Conservation (phyloP, 2,113 vertebrate genomes). For the Ammodramus savannarum region DNA sequence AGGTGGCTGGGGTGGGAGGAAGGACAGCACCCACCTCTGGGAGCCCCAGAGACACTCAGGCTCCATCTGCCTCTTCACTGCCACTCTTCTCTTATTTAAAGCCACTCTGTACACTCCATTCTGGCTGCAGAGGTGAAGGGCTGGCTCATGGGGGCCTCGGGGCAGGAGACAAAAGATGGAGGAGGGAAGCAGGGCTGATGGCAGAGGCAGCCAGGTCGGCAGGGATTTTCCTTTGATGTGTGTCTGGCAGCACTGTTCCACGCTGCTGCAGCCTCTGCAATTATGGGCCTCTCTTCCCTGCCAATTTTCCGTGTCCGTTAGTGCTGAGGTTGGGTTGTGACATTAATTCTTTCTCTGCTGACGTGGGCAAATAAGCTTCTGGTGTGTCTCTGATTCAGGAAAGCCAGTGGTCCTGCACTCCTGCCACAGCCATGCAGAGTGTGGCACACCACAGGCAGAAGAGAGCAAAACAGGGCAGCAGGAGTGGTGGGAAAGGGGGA, state of each 20-base stretch:
- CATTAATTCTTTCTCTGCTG: constrained; percentile 2
- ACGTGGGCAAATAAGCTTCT: not conserved
- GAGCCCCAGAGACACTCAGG: not conserved
- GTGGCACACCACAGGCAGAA: not conserved
- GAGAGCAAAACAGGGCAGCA: not conserved
- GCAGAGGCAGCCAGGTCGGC: not conserved
- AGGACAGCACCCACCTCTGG: not conserved
- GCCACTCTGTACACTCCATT: not conserved
- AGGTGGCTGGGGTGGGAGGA: not conserved
- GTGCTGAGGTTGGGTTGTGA: not conserved
- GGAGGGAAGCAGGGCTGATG: not conserved
- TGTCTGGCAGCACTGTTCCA: not conserved
- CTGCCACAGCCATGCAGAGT: not conserved
- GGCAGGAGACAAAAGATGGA: not conserved
- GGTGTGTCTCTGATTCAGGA: not conserved
- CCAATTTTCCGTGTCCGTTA: not conserved
- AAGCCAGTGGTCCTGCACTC: not conserved
- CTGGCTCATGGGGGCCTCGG: not conserved
- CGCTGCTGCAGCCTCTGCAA: not conserved
- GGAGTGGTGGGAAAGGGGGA: not conserved
- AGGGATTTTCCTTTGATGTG: constrained; percentile 7
- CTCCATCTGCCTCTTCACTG: rapidly evolving
- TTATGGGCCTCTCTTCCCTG: not conserved
- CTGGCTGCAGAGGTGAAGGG: not conserved
- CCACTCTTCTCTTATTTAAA: not conserved